Base-by-base conservation (phyloP, 1,140 invertebrate genomes). In the Atta texana region DNA sequence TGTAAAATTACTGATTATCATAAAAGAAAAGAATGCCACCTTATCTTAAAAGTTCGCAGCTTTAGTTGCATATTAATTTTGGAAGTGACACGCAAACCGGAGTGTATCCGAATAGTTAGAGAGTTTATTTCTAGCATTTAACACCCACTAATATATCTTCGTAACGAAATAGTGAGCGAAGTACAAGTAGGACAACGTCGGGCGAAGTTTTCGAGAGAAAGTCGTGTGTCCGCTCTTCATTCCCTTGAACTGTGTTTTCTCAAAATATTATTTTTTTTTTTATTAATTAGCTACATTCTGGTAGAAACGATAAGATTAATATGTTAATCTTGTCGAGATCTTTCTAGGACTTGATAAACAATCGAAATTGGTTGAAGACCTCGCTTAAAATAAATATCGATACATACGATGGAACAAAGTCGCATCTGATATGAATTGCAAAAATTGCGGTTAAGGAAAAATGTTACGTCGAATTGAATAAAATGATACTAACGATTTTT, bases 101-200 rank as follows among this genome's bases (percentile, higher is more conserved):
- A 1, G 21, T 21, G 49, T 82, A 69, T 49, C 18, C 53, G 59
- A 64, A 18, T 59, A 69, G 64, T 82, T 72, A 44, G 68, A 18
- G 55, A 63, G 53, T 82, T 74, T 84, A 74, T 74, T 84, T 84
- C 80, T 84, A 74, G 80, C 80, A 44, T 18, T 84, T 84, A 84
- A 75, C 80, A 74, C 44, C 49, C 53, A 61, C 80, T 84, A 74
- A 84, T 84, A 49, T 31, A 57, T 61, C 24, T 75, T 61, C 24
- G 21, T 75, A 84, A 59, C 53, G 69, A 84, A 59, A 74, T 74
- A 28, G 24, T 12, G 69, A 84, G 39, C 55, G 21, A 74, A 49
- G 24, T 74, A n/a, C 69, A 84, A 74, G 69, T 84, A 49, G 69
- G 24, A 34, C 80, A 74, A 18, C 55, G 44, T 49, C 53, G 24